Conservation (phyloP, 1,140 invertebrate species). For the Brachionus angularis region DNA sequence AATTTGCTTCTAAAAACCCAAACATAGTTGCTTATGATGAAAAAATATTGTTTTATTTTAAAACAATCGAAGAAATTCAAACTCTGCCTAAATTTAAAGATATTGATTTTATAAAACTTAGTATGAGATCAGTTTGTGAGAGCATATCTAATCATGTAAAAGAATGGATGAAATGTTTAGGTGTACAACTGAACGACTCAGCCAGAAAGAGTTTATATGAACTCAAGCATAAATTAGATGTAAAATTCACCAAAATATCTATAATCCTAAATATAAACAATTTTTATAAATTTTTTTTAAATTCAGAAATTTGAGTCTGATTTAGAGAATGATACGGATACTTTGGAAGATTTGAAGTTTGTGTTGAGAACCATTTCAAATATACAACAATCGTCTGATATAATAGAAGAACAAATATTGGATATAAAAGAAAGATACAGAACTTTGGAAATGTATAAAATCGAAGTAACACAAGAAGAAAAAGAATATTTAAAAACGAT, state of each 20-base stretch:
- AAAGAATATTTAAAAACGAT: slow-evolving; percentile 50
- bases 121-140: slow-evolving; percentile 52
- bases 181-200: slow-evolving; percentile 57
- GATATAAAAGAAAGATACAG: slow-evolving; percentile 64
- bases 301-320: slow-evolving; percentile 56
- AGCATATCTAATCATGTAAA: slow-evolving; percentile 55
- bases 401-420: slow-evolving; percentile 66
- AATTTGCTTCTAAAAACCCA: slow-evolving; percentile 69
- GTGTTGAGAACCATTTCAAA: slow-evolving; percentile 74
- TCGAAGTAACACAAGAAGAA: slow-evolving; percentile 58
- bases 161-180: slow-evolving; percentile 55
- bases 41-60: slow-evolving; percentile 74
- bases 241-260: slow-evolving; percentile 45
- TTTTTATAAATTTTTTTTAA: background rate
- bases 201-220: slow-evolving; percentile 52
- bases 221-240: slow-evolving; percentile 53
- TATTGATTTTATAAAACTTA: slow-evolving; percentile 54
- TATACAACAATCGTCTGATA: slow-evolving; percentile 69
- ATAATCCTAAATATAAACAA: background rate
- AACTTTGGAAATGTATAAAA: slow-evolving; percentile 55
- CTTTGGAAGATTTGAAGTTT: slow-evolving; percentile 74
- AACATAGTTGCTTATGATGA: slow-evolving; percentile 73
- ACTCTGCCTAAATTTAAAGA: slow-evolving; percentile 50
- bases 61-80: slow-evolving; percentile 68
- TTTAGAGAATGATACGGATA: slow-evolving; percentile 60